Percentiles rank a stretch among this genome's conserved stretches.
Conservation (phyloP, 2,113 vertebrate species). For the Aphyosemion australe region DNA sequence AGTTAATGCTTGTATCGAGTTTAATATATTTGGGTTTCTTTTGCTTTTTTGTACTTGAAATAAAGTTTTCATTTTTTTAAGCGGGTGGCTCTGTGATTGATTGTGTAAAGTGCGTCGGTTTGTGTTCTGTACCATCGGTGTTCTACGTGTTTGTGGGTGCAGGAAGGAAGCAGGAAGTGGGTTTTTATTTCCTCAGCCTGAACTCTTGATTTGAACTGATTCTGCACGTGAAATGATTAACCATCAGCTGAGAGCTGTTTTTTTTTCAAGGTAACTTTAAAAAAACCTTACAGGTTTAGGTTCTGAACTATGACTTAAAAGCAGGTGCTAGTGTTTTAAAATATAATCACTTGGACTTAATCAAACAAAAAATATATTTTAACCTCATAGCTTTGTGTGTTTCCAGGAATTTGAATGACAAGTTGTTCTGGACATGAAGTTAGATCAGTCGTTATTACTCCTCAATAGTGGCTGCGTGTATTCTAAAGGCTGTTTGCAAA, state of each 20-base stretch:
- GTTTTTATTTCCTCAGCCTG: neutral
- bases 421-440: too few species aligned
- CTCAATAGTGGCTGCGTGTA: too few species aligned
- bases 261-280: too few species aligned
- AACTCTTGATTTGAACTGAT: neutral
- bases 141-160: constrained; percentile 5
- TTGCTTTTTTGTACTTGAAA: constrained; percentile 79
- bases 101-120: neutral
- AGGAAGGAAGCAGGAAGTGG: constrained; percentile 42
- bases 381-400: too few species aligned
- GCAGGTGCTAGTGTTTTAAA: too few species aligned
- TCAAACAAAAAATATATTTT: too few species aligned
- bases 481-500: neutral
- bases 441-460: too few species aligned
- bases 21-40: constrained; percentile 83
- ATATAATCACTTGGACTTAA: too few species aligned
- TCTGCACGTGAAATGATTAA: neutral
- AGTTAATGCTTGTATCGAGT: constrained; percentile 81
- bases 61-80: constrained; percentile 68
- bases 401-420: too few species aligned
- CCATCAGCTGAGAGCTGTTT: neutral
- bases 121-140: neutral
- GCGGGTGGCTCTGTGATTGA: neutral
- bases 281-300: too few species aligned
- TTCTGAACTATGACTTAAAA: too few species aligned